Evolutionary conservation across 2,797 vertebrate species (phyloP).

Genomic region (Hippoglossus hippoglossus): DNA sequence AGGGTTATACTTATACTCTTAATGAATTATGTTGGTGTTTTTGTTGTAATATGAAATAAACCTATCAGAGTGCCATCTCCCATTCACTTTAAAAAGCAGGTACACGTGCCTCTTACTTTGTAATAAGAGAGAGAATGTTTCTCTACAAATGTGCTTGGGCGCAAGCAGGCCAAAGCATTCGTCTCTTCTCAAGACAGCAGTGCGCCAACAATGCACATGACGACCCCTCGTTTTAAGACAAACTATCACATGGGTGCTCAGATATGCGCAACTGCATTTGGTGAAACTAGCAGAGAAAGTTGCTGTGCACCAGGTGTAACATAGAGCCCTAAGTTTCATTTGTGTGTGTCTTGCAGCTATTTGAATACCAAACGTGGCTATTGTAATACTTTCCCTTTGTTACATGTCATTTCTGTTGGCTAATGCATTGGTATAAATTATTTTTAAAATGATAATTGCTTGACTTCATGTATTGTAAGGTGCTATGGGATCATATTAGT

Average conservation of each 20-base stretch:
- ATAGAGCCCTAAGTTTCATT: not conserved
- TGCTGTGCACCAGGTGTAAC: not conserved
- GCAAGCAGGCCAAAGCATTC: too few relatives aligned
- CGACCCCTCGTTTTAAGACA: not conserved
- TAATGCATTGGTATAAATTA: conserved; percentile 38
- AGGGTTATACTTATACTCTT: not conserved
- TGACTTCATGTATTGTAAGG: conserved; percentile 26
- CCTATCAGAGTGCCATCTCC: not conserved
- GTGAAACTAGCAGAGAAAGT: not conserved
- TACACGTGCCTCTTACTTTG: too few relatives aligned
- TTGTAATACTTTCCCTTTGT: conserved; percentile 38
- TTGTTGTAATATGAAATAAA: not conserved
- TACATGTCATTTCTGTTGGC: conserved; percentile 34
- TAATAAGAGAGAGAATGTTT: too few relatives aligned
- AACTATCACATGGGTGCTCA: too few relatives aligned
- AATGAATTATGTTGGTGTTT: not conserved
- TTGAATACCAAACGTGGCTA: conserved; percentile 31
- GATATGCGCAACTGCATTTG: not conserved
- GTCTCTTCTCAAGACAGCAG: not conserved
- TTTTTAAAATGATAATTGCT: conserved; percentile 35
- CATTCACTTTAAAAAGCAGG: too few relatives aligned
- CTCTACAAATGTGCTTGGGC: too few relatives aligned
- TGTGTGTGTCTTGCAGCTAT: conserved; percentile 19
- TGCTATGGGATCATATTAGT: conserved; percentile 7
- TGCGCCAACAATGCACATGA: not conserved